A percentile compares a stretch with the other conserved stretches of the same genome.
These are phyloP conservation scores for Leucophenga montana DNA, from an alignment of 2,888 invertebrate genomes.

Conservation along the genomic window DNA sequence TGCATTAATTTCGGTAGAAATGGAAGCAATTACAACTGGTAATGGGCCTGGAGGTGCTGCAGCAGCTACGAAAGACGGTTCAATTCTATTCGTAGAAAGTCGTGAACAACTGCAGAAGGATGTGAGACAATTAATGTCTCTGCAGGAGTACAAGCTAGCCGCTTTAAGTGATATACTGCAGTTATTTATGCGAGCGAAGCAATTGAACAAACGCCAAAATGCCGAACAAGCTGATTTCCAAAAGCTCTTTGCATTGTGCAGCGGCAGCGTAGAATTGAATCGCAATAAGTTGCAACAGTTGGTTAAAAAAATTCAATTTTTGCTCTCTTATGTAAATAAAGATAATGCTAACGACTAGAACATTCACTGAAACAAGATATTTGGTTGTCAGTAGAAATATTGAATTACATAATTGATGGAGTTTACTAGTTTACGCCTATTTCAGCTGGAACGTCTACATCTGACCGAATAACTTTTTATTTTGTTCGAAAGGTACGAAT, in stretches of 20 bases:
- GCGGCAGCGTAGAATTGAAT: slow-evolving; percentile 75
- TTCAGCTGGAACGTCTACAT: too few species aligned
- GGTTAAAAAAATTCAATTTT: slow-evolving; percentile 82
- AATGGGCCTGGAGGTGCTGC: slow-evolving; percentile 71
- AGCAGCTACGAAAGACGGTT: slow-evolving; percentile 48
- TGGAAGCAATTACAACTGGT: slow-evolving; percentile 74
- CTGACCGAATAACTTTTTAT: too few species aligned
- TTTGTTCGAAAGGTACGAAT: too few species aligned
- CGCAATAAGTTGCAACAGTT: slow-evolving; percentile 75
- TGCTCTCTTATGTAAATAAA: slow-evolving; percentile 75
- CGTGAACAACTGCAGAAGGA: slow-evolving; percentile 77
- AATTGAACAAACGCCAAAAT: slow-evolving; percentile 46
- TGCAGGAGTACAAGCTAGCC: slow-evolving; percentile 78
- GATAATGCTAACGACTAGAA: too few species aligned
- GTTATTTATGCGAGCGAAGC: slow-evolving; percentile 75
- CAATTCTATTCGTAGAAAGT: slow-evolving; percentile 73
- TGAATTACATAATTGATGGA: too few species aligned
- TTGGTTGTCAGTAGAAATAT: too few species aligned
- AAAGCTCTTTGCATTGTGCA: slow-evolving; percentile 76
- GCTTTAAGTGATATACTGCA: slow-evolving; percentile 80
- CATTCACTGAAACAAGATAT: too few species aligned
- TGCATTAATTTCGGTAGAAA: slow-evolving; percentile 79
- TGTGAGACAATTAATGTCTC: slow-evolving; percentile 77
- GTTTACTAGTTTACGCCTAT: too few species aligned
- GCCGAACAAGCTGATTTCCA: slow-evolving; percentile 66